Percentiles rank a stretch among this genome's conserved stretches.
Evolutionary conservation across 1,140 invertebrate genomes (phyloP).

Genomic region (Drosophila varians): DNA sequence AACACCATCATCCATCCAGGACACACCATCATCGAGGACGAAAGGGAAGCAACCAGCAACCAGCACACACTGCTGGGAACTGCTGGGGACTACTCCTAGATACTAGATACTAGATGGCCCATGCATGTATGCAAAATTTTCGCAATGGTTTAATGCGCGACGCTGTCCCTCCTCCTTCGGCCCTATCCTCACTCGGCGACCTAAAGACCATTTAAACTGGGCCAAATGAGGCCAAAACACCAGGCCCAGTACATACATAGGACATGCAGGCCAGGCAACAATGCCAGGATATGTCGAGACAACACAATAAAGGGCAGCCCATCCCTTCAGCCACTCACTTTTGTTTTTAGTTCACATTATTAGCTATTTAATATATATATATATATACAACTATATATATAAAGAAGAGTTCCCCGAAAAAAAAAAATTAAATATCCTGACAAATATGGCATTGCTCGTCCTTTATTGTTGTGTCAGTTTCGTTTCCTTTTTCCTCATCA

Average conservation of each 20-base stretch:
- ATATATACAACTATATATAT: conserved; percentile 1
- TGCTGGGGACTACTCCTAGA: too few species aligned
- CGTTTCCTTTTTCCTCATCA: conserved; percentile 23
- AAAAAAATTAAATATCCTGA: conserved; percentile 4
- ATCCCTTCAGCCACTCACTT: conserved; percentile 38
- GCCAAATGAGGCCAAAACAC: conserved; percentile 57
- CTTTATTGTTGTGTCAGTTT: conserved; percentile 10
- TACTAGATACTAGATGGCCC: conserved; percentile 2
- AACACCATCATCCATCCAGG: conserved; percentile 19
- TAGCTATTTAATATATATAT: conserved; percentile 37
- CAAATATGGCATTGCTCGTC: conserved; percentile 30
- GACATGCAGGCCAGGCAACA: conserved; percentile 23
- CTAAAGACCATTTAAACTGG: conserved; percentile 78
- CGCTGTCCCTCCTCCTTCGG: neutral
- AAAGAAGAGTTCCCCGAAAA: conserved; percentile 4
- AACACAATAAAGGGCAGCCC: conserved; percentile 21
- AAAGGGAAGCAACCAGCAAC: conserved; percentile 10
- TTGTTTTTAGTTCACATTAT: conserved; percentile 76
- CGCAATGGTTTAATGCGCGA: conserved; percentile 74
- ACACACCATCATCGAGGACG: neutral
- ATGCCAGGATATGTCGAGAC: conserved; percentile 16
- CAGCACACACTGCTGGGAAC: too few species aligned
- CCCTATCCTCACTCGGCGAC: conserved; percentile 25
- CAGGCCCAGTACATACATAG: conserved; percentile 3
- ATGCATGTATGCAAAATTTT: conserved; percentile 47